phyloP scores from a whole-genome alignment of 2,888 invertebrate species.

The Archips crataeganus region DNA sequence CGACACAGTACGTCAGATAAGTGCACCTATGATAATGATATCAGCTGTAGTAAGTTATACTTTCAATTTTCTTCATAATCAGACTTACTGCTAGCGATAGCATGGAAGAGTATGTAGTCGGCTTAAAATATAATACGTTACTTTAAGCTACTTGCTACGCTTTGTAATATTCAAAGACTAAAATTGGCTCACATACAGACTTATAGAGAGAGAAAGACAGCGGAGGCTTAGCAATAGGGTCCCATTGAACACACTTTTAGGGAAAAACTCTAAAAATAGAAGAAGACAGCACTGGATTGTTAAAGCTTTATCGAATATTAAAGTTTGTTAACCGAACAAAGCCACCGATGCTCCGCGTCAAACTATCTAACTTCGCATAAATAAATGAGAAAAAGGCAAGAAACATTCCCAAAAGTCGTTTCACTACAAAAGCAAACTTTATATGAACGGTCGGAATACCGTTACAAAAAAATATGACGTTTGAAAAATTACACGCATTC shows the following conservation, averaged over 20 bases:
- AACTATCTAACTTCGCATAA: conserved; percentile 74
- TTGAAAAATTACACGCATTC: conserved; percentile 86
- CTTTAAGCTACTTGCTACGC: neutral
- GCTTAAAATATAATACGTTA: neutral
- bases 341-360: conserved; percentile 64
- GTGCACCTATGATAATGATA: too few species aligned
- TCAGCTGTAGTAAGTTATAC: too few species aligned
- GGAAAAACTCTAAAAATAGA: conserved; percentile 4
- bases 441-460: conserved; percentile 74
- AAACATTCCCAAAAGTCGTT: conserved; percentile 76
- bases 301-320: conserved; percentile 57
- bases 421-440: conserved; percentile 80
- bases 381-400: conserved; percentile 69
- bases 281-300: conserved; percentile 8
- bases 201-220: too few species aligned
- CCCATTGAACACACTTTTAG: too few species aligned
- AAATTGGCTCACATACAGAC: too few species aligned
- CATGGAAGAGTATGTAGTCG: neutral
- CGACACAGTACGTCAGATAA: too few species aligned
- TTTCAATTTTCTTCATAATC: too few species aligned
- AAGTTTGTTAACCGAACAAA: conserved; percentile 64
- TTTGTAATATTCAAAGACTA: too few species aligned
- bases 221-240: too few species aligned
- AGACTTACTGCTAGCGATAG: too few species aligned
- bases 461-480: conserved; percentile 84